phyloP scores from a whole-genome alignment of 2,113 vertebrate species.

The Cromileptes altivelis region DNA sequence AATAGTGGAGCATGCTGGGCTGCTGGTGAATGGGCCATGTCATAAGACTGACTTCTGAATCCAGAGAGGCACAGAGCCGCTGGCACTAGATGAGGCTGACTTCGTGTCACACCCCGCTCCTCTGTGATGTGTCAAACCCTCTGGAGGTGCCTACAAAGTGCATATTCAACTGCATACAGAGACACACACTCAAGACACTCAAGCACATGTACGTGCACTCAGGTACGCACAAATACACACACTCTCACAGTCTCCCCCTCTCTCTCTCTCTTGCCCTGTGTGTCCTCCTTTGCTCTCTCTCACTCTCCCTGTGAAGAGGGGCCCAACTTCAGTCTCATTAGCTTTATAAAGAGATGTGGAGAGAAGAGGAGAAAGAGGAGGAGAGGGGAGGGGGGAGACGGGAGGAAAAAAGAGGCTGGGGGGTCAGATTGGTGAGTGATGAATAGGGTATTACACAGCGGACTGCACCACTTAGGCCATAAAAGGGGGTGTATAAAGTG shows the following conservation, averaged over 20 bases:
- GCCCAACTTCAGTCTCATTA: conserved; percentile 87
- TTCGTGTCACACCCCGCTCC: conserved; percentile 38
- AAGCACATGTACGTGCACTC: conserved; percentile 37
- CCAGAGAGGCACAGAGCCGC: conserved; percentile 34
- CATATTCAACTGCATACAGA: conserved; percentile 52
- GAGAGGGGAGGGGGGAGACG: conserved; percentile 63
- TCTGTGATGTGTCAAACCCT: conserved; percentile 50
- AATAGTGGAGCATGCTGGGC: conserved; percentile 62
- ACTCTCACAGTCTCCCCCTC: background rate
- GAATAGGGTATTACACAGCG: conserved; percentile 84
- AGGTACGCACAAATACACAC: conserved; percentile 39
- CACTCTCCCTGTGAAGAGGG: conserved; percentile 66
- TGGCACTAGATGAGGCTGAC: conserved; percentile 54
- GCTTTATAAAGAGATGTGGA: conserved; percentile 86
- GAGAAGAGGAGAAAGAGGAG: conserved; percentile 78
- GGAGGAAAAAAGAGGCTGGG: conserved; percentile 70
- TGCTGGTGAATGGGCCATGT: conserved; percentile 68
- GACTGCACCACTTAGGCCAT: conserved; percentile 80
- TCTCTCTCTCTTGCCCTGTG: conserved; percentile 25
- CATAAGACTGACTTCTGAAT: conserved; percentile 63
- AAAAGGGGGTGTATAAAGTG: conserved; percentile 74
- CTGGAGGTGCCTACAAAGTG: conserved; percentile 53
- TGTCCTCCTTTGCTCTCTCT: conserved; percentile 61
- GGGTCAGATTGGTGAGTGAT: conserved; percentile 83
- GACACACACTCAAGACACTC: conserved; percentile 29